Base-by-base conservation (phyloP, 2,797 vertebrate species). In the Aulostomus chinensis region DNA sequence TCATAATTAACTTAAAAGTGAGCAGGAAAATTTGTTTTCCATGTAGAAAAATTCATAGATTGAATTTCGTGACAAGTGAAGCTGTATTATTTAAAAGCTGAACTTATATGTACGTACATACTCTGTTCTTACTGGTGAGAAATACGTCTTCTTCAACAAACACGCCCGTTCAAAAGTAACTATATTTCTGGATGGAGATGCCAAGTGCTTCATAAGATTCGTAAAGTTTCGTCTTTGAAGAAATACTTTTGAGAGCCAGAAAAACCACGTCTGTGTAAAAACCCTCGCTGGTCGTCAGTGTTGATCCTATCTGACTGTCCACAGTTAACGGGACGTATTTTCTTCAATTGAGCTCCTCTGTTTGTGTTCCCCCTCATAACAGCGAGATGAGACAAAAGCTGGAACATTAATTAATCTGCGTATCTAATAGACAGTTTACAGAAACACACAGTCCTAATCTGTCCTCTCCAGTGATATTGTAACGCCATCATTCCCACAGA, bases 351-450 rank as follows among this genome's bases (percentile, higher is more conserved):
- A 76, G 63, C 46, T 35, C 24, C 64, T 68, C 67, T 74, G 52
- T 83, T 85, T 83, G 60, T 74, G 46, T 76, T 82, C 41, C 31
- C 40, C 45, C 41, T 66, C 47, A 47, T 71, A 69, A 74, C 30
- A 26, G 33, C 21, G 58, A 65, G 32, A 65, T 25, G 45, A 71
- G 68, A 67, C 51, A 56, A 49, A 70, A 42, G 36, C 35, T 28
- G 55, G 25, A 25, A 60, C 65, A 76, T 81, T 36, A 68, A 84
- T 85, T 59, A 73, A 80, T 76, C 52, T 73, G 53, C 63, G 14
- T 72, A 60, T 69, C 68, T 76, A 83, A 84, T 80, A 73, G 61
- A 84, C 71, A 70, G 53, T 83, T 76, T 82, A 76, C 30, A 69
- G 45, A 76, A 65, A 73, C 64, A 72, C 68, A 74, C 61, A 65